A percentile compares a stretch with the other conserved stretches of the same genome.
Evolutionary conservation across 53 echinoderm and acorn worm species (phyloP).

Genomic region (Astropecten irregularis): DNA sequence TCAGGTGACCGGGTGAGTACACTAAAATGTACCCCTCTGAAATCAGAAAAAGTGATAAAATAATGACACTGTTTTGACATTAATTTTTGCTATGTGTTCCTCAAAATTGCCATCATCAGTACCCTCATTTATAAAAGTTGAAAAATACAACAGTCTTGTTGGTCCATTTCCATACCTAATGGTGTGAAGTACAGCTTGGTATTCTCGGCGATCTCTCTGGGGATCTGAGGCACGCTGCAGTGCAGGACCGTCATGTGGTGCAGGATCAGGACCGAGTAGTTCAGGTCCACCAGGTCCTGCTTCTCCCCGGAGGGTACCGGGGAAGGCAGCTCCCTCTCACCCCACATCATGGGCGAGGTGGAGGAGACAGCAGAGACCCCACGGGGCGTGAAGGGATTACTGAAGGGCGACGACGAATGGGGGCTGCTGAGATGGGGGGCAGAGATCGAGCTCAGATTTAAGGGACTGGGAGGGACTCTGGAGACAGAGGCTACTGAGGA

Average conservation of each 20-base stretch:
- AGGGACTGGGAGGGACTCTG: neutral
- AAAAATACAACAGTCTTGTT: neutral
- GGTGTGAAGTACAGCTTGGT: conserved; percentile 78
- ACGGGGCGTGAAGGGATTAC: conserved; percentile 12
- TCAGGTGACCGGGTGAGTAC: conserved; percentile 72
- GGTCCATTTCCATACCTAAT: conserved; percentile 60
- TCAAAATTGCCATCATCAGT: neutral
- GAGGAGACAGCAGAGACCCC: neutral
- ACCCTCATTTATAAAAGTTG: too few species aligned
- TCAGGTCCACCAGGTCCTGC: conserved; percentile 68
- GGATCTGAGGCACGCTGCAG: conserved; percentile 74
- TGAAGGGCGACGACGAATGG: conserved; percentile 7
- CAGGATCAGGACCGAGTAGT: conserved; percentile 82
- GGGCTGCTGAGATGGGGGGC: neutral
- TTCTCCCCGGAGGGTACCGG: neutral
- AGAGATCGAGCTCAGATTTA: neutral
- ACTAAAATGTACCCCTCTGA: conserved; percentile 69
- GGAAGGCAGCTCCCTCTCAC: neutral
- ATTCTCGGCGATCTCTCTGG: conserved; percentile 54
- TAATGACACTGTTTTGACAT: neutral
- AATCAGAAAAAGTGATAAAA: neutral
- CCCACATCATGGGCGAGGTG: conserved; percentile 9
- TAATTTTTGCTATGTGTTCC: neutral
- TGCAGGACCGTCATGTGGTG: conserved; percentile 79
- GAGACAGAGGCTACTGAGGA: conserved; percentile 9